Percentiles rank a stretch among this genome's conserved stretches.
Evolutionary conservation across 1,140 invertebrate species (phyloP).

Genomic region (Drosophila novamexicana): DNA sequence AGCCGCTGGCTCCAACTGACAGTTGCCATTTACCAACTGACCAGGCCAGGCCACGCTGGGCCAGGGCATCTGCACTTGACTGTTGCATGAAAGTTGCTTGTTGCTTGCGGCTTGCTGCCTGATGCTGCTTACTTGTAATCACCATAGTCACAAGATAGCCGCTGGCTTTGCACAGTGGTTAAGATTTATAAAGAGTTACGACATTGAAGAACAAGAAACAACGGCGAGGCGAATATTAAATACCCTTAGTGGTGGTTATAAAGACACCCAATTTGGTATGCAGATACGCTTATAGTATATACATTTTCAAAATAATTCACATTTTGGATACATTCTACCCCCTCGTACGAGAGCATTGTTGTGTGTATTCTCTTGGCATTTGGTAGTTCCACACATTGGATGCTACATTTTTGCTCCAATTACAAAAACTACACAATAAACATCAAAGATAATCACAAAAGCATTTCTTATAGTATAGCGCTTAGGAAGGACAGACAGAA

Average conservation of each 20-base stretch:
- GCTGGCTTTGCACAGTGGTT: constrained; percentile 26
- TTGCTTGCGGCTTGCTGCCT: constrained; percentile 16
- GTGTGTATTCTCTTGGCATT: too few relatives aligned
- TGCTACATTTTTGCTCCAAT: too few relatives aligned
- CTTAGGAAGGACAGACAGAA: too few relatives aligned
- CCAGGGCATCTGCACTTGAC: constrained; percentile 22
- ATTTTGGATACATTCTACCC: too few relatives aligned
- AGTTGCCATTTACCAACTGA: constrained; percentile 43
- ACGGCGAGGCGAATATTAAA: not conserved
- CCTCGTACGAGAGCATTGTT: too few relatives aligned
- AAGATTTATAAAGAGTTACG: not conserved
- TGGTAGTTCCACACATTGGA: too few relatives aligned
- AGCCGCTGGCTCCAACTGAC: constrained; percentile 42
- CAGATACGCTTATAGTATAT: too few relatives aligned
- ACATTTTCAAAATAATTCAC: too few relatives aligned
- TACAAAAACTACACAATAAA: too few relatives aligned
- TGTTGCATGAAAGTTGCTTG: constrained; percentile 29
- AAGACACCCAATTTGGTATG: too few relatives aligned
- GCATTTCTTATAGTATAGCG: too few relatives aligned
- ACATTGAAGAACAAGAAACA: not conserved
- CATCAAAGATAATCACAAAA: too few relatives aligned
- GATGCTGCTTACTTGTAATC: constrained; percentile 43
- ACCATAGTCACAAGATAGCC: constrained; percentile 52
- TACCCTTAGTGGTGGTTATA: not conserved
- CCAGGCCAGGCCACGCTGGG: constrained; percentile 1